Evolutionary conservation across 2,797 vertebrate species (phyloP).

Genomic region (Poeciliopsis infans): DNA sequence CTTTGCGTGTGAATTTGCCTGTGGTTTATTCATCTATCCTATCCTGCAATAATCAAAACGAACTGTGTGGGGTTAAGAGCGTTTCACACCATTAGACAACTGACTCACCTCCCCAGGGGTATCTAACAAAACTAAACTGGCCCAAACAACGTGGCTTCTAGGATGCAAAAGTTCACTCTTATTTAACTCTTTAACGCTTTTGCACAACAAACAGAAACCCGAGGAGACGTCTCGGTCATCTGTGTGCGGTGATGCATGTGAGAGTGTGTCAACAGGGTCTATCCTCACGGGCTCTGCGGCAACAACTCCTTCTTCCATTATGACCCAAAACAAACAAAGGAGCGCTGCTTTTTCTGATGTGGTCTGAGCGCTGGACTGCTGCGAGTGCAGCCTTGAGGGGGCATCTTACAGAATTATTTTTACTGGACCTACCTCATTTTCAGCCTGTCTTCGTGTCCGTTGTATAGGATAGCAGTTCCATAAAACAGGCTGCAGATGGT

Average conservation of each 20-base stretch:
- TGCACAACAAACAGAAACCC: constrained; percentile 57
- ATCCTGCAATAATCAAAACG: constrained; percentile 19
- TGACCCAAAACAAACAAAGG: constrained; percentile 65
- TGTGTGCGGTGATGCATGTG: constrained; percentile 46
- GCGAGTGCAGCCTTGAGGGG: neutral
- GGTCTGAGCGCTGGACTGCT: constrained; percentile 21
- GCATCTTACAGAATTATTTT: neutral
- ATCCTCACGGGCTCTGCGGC: constrained; percentile 48
- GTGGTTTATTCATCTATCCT: constrained; percentile 33
- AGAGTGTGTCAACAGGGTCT: constrained; percentile 61
- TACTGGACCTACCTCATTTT: constrained; percentile 63
- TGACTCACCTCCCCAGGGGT: constrained; percentile 31
- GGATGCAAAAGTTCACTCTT: constrained; percentile 10
- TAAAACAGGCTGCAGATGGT: constrained; percentile 66
- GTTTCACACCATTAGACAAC: constrained; percentile 14
- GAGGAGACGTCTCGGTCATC: constrained; percentile 54
- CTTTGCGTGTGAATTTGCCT: neutral
- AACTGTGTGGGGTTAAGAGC: constrained; percentile 14
- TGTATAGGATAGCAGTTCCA: constrained; percentile 61
- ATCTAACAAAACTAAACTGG: constrained; percentile 33
- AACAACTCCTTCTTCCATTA: constrained; percentile 68
- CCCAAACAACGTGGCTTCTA: constrained; percentile 20
- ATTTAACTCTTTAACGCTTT: constrained; percentile 47
- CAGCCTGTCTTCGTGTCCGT: constrained; percentile 58
- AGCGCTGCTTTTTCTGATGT: constrained; percentile 34